Percentiles rank a stretch among this genome's conserved stretches.
These are phyloP conservation scores for Symphodus melops DNA, from an alignment of 2,113 vertebrate species.

Conservation along the genomic window DNA sequence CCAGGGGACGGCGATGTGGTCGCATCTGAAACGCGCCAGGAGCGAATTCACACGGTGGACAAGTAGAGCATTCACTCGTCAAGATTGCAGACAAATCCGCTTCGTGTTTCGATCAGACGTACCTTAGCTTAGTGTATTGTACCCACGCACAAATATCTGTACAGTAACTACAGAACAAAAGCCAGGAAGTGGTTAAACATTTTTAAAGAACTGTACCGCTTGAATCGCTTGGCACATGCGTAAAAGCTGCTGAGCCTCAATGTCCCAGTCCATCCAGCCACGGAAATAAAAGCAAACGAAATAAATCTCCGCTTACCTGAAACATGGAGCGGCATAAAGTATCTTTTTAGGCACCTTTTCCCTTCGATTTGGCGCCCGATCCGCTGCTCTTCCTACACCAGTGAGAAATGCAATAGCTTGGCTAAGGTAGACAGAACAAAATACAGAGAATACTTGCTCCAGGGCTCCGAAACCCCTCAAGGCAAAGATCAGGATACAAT, in stretches of 20 bases:
- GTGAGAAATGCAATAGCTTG: constrained; percentile 99
- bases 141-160: constrained; percentile 45
- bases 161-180: constrained; percentile 67
- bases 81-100: constrained; percentile 43
- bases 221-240: constrained; percentile 93
- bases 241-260: constrained; percentile 94
- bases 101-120: constrained; percentile 1
- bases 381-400: constrained; percentile 94
- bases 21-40: constrained; percentile 70
- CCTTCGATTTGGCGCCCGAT: constrained; percentile 87
- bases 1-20: constrained; percentile 50
- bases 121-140: not conserved
- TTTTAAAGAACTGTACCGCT: constrained; percentile 83
- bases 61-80: constrained; percentile 61
- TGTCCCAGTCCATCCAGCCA: constrained; percentile 88
- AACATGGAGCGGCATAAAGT: constrained; percentile 87
- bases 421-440: constrained; percentile 99
- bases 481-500: constrained; percentile 99
- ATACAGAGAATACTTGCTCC: constrained; percentile 98
- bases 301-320: constrained; percentile 93
- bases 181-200: constrained; percentile 83
- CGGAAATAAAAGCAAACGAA: constrained; percentile 89
- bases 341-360: constrained; percentile 85
- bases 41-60: constrained; percentile 76
- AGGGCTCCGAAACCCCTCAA: constrained; percentile 98